Evolutionary conservation across 2,888 invertebrate species (phyloP), one percentile per base, ranked within the genome.

Genomic region (Protula sp.): DNA sequence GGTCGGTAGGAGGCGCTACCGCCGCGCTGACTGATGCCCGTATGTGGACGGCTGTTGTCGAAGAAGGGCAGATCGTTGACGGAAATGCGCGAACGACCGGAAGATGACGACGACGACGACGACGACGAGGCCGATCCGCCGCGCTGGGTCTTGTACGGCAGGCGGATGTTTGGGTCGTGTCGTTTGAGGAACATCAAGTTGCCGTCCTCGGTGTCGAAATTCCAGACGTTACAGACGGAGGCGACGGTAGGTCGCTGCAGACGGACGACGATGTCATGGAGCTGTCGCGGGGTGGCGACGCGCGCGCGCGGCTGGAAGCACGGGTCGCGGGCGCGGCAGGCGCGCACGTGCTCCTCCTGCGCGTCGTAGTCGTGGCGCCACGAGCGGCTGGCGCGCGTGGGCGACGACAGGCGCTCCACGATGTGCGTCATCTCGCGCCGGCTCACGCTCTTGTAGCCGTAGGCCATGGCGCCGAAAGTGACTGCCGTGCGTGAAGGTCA

Each of bases 211-310:
- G 31, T 29, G 58, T 63, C 60, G 24, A 62, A 60, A 57, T 65
- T 50, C 30, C 57, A 58, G 72, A 71, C 26, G 71, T 70, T 3
- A 26, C 59, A 59, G 1, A 28, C 55, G 55, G 58, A 58, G 29
- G 63, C 60, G 14, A 54, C 57, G 4, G 75, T 77, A 45, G 74
- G 69, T 22, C 68, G 61, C 3, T 67, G 71, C 14, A 77, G 68
- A 14, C 75, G 62, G 1, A 62, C 59, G 19, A 75, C 70, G 30
- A 75, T 74, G 2, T 68, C 66, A 31, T 68, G 59, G 64, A 77
- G 55, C 53, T 73, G 64, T 1, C 67, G 63, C 0, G 55, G 45
- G 5, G 65, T 63, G 14, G 72, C 71, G 38, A 64, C 63, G 58
- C 70, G 65, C 30, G n/a, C n/a, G 9, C 63, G 61, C 5, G 52